phyloP scores from a whole-genome alignment of 2,797 vertebrate genomes.

The Moxostoma hubbsi region DNA sequence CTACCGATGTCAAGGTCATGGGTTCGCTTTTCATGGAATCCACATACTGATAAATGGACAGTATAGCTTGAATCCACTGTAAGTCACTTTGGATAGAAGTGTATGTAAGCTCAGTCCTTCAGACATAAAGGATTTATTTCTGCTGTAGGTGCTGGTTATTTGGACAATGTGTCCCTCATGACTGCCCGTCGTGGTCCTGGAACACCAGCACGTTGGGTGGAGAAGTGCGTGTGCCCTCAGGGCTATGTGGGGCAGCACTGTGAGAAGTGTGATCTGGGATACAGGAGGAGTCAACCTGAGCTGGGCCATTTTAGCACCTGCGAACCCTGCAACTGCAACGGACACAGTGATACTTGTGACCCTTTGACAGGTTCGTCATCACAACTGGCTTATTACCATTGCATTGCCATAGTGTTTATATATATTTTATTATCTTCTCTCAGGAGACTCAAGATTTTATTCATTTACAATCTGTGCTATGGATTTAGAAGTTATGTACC shows the following conservation, averaged over 20 bases:
- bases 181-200: slow-evolving; percentile 83
- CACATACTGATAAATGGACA: no score
- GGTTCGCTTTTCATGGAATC: no score
- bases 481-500: background rate
- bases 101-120: background rate
- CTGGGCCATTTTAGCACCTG: slow-evolving; percentile 89
- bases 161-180: slow-evolving; percentile 86
- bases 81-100: no score
- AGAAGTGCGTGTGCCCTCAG: slow-evolving; percentile 88
- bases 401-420: background rate
- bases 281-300: slow-evolving; percentile 81
- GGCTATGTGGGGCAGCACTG: slow-evolving; percentile 95
- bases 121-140: background rate
- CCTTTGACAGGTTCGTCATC: slow-evolving; percentile 80
- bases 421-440: background rate
- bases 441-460: background rate
- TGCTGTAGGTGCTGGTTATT: slow-evolving; percentile 86
- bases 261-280: slow-evolving; percentile 87
- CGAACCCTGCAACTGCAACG: slow-evolving; percentile 88
- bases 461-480: background rate
- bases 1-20: no score
- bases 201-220: slow-evolving; percentile 86
- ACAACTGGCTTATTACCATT: background rate
- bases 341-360: slow-evolving; percentile 90
- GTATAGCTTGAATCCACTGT: no score